Evolutionary conservation across 2,888 invertebrate species (phyloP), one percentile per base, ranked within the genome.

Genomic region (Drosophila algonquin): DNA sequence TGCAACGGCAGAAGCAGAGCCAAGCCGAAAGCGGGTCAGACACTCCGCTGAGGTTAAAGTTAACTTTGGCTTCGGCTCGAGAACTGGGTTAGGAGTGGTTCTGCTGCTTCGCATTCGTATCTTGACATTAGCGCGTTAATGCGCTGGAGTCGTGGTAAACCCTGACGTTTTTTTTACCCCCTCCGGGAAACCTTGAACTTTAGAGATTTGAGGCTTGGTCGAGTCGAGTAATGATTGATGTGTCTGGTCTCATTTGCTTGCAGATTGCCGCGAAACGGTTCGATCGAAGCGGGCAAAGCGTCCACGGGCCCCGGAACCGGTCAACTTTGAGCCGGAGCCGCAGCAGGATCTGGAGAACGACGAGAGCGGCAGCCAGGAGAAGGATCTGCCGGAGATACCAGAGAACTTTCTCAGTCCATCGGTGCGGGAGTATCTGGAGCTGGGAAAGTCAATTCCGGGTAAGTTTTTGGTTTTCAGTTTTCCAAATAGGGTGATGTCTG

Each of bases 371-470:
- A 92, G 91, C 63, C 91, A 91, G 73, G 92, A 92, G 63, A 92
- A 92, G 75, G 90, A 91, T 70, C 65, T 91, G 44, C 91, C 92
- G 4, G 89, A 91, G 88, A 95, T 96, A 70, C 97, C 96, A 6
- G 94, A 95, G 1, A 95, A 96, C 78, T 97, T 97, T 92, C 93
- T 97, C 80, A 97, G 96, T 91, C 96, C 97, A 48, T 96, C 96
- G 0, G 97, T 97, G 50, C 94, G 96, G 80, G 96, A 97, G 91
- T 97, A 97, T 92, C 93, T 97, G 79, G 97, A 97, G 93, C 94
- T 97, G 80, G 97, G 97, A 87, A 96, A 96, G 94, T 96, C 97
- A 76, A 97, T 97, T 93, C 97, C 97, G 88, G 97, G 97, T 97
- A 93, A 73, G 86, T 67, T 7, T 40, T 21, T 21, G 21, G 21